phyloP scores from a whole-genome alignment of 2,888 invertebrate species.

The Sepiola atlantica region DNA sequence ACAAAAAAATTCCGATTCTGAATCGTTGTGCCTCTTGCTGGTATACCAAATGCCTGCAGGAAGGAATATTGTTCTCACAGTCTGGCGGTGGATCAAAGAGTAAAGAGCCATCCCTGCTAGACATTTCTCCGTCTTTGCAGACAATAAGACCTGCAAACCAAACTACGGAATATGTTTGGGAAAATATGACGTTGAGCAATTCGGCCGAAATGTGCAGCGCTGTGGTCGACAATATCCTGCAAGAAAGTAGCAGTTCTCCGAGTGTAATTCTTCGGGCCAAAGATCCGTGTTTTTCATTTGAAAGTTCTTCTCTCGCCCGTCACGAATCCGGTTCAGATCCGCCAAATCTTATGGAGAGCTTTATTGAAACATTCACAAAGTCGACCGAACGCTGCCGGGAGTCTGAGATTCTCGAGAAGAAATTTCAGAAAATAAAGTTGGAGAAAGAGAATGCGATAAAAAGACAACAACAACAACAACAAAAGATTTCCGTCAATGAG shows the following conservation, averaged over 20 bases:
- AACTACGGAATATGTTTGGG: conserved; percentile 35
- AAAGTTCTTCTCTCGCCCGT: neutral
- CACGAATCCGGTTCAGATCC: neutral
- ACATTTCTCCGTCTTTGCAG: neutral
- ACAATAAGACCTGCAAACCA: neutral
- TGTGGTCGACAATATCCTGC: conserved; percentile 1
- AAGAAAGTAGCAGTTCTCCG: neutral
- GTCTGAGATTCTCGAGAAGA: neutral
- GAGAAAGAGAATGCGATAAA: conserved; percentile 33
- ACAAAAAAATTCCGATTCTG: neutral
- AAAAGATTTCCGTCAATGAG: no score
- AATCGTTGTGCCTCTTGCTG: conserved; percentile 38
- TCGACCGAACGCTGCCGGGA: neutral
- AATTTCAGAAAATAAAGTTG: conserved; percentile 34
- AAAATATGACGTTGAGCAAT: neutral
- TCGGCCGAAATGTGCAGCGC: conserved; percentile 24
- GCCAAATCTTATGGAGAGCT: conserved; percentile 35
- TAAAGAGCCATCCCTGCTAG: neutral
- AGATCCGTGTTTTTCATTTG: neutral
- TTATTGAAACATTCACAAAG: conserved; percentile 22
- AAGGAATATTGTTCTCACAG: neutral
- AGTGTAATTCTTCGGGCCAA: neutral
- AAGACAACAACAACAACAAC: conserved; percentile 10
- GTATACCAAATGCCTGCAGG: neutral
- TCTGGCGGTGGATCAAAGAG: neutral